Evolutionary conservation across 2,113 vertebrate genomes (phyloP).

Genomic region (Leiothrix lutea): DNA sequence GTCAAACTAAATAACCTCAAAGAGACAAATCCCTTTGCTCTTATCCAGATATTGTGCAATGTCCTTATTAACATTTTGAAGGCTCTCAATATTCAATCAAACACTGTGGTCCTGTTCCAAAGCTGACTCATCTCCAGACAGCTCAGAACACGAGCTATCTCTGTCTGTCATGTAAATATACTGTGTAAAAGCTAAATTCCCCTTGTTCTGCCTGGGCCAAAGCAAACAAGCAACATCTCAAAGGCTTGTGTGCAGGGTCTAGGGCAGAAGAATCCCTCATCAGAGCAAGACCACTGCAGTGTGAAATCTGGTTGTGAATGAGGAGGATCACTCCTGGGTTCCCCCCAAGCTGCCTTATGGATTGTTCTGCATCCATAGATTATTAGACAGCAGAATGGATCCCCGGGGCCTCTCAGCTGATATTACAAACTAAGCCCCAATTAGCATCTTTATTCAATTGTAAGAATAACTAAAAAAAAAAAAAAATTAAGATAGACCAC

Average conservation of each 20-base stretch:
- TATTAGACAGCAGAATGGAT: background rate
- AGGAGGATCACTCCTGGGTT: background rate
- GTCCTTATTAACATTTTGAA: background rate
- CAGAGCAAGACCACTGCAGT: background rate
- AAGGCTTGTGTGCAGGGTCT: background rate
- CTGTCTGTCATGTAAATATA: background rate
- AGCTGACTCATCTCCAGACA: background rate
- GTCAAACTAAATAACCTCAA: background rate
- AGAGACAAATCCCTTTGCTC: background rate
- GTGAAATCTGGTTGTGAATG: background rate
- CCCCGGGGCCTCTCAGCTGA: background rate
- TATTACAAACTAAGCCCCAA: constrained; percentile 16
- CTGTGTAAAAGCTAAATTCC: background rate
- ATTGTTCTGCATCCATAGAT: background rate
- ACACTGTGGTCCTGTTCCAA: background rate
- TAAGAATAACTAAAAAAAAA: background rate
- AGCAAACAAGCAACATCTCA: background rate
- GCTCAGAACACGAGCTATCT: background rate
- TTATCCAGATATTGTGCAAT: background rate
- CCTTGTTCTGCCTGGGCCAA: background rate
- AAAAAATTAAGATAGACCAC: background rate
- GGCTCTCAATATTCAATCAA: background rate
- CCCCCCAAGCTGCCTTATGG: background rate
- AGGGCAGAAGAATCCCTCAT: background rate
- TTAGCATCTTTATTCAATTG: constrained; percentile 40